Conservation (phyloP, 2,797 vertebrate genomes). For the Argentina silus region DNA sequence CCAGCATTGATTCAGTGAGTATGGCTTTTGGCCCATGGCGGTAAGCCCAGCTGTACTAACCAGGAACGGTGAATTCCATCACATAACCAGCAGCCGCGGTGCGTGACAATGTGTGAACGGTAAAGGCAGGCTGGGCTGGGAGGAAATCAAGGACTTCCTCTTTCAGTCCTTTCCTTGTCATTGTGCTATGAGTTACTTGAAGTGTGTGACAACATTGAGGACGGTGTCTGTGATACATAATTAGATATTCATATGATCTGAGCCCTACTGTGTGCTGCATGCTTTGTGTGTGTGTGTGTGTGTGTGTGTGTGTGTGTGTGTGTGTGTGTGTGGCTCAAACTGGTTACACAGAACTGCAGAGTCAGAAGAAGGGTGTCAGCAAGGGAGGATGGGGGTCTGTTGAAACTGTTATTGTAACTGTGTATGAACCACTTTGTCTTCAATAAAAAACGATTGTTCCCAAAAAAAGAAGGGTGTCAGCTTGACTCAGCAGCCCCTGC, state of each 20-base stretch:
- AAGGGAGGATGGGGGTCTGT: no score
- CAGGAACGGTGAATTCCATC: constrained; percentile 63
- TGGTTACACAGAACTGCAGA: no score
- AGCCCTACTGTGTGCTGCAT: no score
- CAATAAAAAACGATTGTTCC: no score
- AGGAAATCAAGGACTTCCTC: constrained; percentile 69
- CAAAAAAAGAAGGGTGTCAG: no score
- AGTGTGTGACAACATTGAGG: neutral
- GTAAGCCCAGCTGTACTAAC: constrained; percentile 46
- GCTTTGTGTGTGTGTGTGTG: neutral
- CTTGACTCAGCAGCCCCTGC: no score
- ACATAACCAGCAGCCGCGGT: constrained; percentile 32
- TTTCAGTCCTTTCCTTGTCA: constrained; percentile 64
- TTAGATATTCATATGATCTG: no score
- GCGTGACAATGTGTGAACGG: constrained; percentile 39
- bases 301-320: no score
- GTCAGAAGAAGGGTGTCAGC: no score
- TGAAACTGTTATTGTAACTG: no score
- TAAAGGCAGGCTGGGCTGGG: constrained; percentile 37
- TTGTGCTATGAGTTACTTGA: constrained; percentile 26
- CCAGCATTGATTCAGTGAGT: constrained; percentile 28
- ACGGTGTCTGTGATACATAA: constrained; percentile 7
- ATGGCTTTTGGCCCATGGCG: constrained; percentile 5
- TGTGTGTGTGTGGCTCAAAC: no score
- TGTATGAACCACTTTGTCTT: no score